Percentiles rank a stretch among this genome's conserved stretches.
phyloP scores from a whole-genome alignment of 2,797 vertebrate genomes.

The Labroides dimidiatus region DNA sequence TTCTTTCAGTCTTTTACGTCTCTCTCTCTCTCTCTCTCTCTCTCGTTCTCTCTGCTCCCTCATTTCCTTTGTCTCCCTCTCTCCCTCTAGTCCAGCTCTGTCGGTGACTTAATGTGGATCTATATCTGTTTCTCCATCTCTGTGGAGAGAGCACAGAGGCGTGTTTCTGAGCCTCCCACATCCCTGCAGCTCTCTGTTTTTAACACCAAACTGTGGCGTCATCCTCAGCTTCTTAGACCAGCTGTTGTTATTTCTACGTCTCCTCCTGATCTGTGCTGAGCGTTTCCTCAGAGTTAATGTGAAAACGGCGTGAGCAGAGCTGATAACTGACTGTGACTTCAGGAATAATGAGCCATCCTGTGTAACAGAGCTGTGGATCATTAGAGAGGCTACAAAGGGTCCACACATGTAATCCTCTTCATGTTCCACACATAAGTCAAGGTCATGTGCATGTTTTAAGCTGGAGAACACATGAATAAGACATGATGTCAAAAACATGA shows the following conservation, averaged over 20 bases:
- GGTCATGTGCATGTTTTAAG: not conserved
- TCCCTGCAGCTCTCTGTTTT: conserved; percentile 13
- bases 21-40: not conserved
- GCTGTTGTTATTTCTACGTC: conserved; percentile 14
- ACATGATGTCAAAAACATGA: too few relatives aligned
- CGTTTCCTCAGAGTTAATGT: conserved; percentile 27
- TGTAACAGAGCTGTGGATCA: conserved; percentile 9
- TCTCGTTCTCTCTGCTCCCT: not conserved
- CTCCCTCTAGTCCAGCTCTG: conserved; percentile 15
- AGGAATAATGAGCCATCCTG: conserved; percentile 46
- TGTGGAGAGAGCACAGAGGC: conserved; percentile 22
- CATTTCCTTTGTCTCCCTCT: not conserved
- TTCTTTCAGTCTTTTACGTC: not conserved
- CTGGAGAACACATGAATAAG: not conserved
- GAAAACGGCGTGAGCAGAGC: conserved; percentile 42
- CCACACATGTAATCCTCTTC: not conserved
- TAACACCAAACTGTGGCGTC: conserved; percentile 20
- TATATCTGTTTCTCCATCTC: conserved; percentile 47
- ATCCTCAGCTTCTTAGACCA: conserved; percentile 30
- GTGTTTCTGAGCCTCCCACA: conserved; percentile 20
- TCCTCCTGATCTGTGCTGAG: conserved; percentile 16
- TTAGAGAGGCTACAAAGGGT: not conserved
- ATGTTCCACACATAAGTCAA: not conserved
- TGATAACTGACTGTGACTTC: conserved; percentile 48
- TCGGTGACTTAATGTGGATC: conserved; percentile 39